Percentiles rank a stretch among this genome's conserved stretches.
Conservation (phyloP, 2,797 vertebrate species). For the Carcharodon carcharias region DNA sequence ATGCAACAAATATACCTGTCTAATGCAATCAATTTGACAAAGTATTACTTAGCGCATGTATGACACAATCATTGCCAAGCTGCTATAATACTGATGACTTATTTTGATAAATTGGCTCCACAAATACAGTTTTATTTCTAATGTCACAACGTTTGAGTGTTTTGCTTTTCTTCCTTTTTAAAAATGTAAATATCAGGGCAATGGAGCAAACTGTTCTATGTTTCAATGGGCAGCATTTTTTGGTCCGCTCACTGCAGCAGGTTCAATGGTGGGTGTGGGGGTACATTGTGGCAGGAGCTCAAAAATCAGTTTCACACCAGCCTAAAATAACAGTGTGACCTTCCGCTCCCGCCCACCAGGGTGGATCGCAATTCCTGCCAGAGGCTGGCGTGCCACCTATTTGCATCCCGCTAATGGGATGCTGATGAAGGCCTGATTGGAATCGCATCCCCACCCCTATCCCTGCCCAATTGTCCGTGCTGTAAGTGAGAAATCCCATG, state of each 20-base stretch:
- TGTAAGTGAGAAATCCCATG: too few species aligned
- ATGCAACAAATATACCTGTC: constrained; percentile 35
- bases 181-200: not conserved
- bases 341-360: too few species aligned
- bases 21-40: constrained; percentile 29
- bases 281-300: too few species aligned
- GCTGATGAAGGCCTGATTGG: too few species aligned
- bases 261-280: too few species aligned
- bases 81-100: not conserved
- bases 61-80: not conserved
- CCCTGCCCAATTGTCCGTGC: too few species aligned
- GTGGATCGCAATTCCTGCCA: too few species aligned
- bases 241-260: not conserved
- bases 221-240: not conserved
- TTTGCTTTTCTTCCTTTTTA: not conserved
- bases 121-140: not conserved
- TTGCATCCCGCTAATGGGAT: too few species aligned
- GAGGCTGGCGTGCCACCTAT: too few species aligned
- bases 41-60: not conserved
- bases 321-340: too few species aligned
- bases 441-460: too few species aligned
- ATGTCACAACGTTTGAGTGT: not conserved
- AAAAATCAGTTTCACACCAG: too few species aligned
- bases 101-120: not conserved
- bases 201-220: not conserved